Evolutionary conservation across 2,797 vertebrate species (phyloP).

Genomic region (Forpus xanthops): DNA sequence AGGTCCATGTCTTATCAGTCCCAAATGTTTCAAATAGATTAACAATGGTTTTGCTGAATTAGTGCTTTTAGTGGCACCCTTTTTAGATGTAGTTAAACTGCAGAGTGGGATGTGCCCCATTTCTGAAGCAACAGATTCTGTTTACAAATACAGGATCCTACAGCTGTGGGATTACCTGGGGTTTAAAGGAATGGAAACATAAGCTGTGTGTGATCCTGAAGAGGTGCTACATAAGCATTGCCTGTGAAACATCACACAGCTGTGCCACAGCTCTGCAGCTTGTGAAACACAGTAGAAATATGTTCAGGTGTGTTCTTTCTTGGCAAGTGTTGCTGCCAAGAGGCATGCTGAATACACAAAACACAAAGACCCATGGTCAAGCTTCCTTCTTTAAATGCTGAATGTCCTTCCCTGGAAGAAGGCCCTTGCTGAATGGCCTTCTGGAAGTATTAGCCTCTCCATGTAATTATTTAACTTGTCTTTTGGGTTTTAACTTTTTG

Average conservation of each 20-base stretch:
- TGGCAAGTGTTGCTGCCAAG: not conserved
- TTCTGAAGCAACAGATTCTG: not conserved
- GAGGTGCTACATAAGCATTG: not conserved
- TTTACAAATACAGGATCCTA: not conserved
- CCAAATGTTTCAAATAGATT: not conserved
- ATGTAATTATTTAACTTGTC: not conserved
- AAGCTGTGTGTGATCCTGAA: not conserved
- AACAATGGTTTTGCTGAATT: not conserved
- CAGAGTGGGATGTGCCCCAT: not conserved
- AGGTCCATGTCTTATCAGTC: not conserved
- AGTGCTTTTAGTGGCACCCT: not conserved
- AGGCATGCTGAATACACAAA: not conserved
- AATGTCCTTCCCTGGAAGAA: not conserved
- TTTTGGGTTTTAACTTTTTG: not conserved
- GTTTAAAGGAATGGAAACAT: not conserved
- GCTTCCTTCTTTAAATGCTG: not conserved
- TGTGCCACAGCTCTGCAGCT: not conserved
- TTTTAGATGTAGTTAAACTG: not conserved
- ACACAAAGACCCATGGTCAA: not conserved
- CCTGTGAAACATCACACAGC: not conserved
- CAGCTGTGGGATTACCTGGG: slow-evolving; percentile 2
- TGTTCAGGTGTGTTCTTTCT: not conserved
- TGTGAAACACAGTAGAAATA: not conserved
- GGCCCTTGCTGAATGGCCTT: not conserved
- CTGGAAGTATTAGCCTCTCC: not conserved